These are phyloP conservation scores for Mus pahari DNA, from an alignment of 2,113 vertebrate species.

Conservation along the genomic window DNA sequence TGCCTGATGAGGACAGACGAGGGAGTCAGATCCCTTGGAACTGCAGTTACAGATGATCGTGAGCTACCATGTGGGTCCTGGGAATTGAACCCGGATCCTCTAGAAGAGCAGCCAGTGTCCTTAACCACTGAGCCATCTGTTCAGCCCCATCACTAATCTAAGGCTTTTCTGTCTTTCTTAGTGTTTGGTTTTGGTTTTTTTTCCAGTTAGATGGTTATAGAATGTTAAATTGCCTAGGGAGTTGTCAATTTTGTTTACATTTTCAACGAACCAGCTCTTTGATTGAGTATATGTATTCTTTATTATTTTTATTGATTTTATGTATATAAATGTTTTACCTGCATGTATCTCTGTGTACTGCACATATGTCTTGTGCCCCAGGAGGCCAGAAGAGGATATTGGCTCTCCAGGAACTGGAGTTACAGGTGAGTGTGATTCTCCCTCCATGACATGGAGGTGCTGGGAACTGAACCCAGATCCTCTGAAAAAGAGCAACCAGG, in stretches of 20 bases:
- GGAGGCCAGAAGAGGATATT: neutral
- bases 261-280: neutral
- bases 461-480: neutral
- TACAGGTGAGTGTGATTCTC: neutral
- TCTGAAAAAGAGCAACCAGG: too few relatives aligned
- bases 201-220: neutral
- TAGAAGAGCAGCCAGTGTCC: neutral
- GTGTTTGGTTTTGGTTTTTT: neutral
- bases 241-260: neutral
- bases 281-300: neutral
- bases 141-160: too few relatives aligned
- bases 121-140: too few relatives aligned
- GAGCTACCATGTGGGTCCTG: neutral
- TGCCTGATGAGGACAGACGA: neutral
- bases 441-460: neutral
- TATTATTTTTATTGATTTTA: neutral
- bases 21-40: neutral
- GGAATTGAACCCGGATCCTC: neutral
- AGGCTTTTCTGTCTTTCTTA: neutral
- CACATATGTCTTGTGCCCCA: neutral
- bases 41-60: neutral
- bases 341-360: neutral
- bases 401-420: neutral
- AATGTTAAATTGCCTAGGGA: neutral
- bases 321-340: neutral